phyloP scores from a whole-genome alignment of 2,797 vertebrate species.

The Xyrichtys novacula region DNA sequence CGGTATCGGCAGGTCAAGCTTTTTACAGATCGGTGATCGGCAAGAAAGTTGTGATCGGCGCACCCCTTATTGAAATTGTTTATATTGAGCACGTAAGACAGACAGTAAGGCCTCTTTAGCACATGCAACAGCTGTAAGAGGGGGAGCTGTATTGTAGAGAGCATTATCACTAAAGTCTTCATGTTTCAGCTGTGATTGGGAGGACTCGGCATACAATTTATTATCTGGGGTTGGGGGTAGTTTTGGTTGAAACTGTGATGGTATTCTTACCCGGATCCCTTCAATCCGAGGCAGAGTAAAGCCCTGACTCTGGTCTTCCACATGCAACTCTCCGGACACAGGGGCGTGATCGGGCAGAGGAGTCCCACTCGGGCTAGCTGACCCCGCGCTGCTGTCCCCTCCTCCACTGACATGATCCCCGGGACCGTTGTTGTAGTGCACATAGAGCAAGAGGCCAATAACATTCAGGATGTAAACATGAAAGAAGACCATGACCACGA shows the following conservation, averaged over 20 bases:
- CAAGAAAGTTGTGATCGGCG: too few relatives aligned
- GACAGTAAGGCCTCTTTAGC: too few relatives aligned
- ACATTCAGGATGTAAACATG: constrained; percentile 95
- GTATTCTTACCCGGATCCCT: constrained; percentile 90
- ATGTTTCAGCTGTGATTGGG: too few relatives aligned
- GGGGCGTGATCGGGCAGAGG: constrained; percentile 41
- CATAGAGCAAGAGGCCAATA: constrained; percentile 92
- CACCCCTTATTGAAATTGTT: too few relatives aligned
- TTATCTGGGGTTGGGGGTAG: too few relatives aligned
- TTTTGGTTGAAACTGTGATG: background rate
- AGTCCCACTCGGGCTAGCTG: constrained; percentile 33
- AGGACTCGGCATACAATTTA: too few relatives aligned
- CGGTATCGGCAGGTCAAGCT: too few relatives aligned
- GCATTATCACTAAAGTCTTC: too few relatives aligned
- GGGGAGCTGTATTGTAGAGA: too few relatives aligned
- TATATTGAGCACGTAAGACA: too few relatives aligned
- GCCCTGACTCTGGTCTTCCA: constrained; percentile 55
- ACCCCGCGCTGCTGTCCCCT: constrained; percentile 30
- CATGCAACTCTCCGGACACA: constrained; percentile 30
- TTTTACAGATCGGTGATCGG: too few relatives aligned
- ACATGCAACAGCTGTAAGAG: too few relatives aligned
- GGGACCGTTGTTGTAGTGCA: constrained; percentile 92
- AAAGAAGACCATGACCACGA: constrained; percentile 95
- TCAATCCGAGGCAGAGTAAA: constrained; percentile 89
- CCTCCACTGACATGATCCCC: constrained; percentile 61